Evolutionary conservation across 1,140 invertebrate species (phyloP), one percentile per base, ranked within the genome.

Genomic region (Popillia japonica): DNA sequence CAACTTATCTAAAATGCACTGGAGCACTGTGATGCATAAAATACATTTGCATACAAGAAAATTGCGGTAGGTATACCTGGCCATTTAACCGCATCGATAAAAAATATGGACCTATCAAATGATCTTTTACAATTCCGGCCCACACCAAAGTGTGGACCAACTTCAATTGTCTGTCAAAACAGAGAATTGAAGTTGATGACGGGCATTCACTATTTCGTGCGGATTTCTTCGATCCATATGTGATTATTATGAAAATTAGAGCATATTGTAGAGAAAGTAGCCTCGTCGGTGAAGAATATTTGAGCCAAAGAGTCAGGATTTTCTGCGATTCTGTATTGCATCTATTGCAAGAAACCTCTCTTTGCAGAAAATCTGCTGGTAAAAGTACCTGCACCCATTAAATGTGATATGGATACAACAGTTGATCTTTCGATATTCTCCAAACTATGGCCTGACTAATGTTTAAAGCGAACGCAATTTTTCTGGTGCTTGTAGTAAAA

Each of bases 221-320:
- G 14, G 42, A 44, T 44, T 44, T 44, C 8, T 44, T 10, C 8
- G 8, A 7, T 4, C 8, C 42, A 44, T 44, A n/a, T n/a, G n/a
- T n/a, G n/a, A n/a, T n/a, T n/a, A n/a, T n/a, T n/a, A n/a, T n/a
- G n/a, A n/a, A n/a, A n/a, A n/a, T n/a, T n/a, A n/a, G n/a, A n/a
- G n/a, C n/a, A n/a, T n/a, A n/a, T 14, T 9, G 2, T 44, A 14
- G 40, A 42, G 73, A 75, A 42, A 42, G 73, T 44, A 75, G n/a
- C 40, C 41, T 44, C 40, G 17, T 44, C 41, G 17, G 73, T 75
- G 40, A 9, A 75, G 41, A 75, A 75, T 20, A 75, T 41, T 75
- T 42, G 42, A 41, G 40, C 14, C 22, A 75, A 75, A 75, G 6
- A 44, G 10, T 44, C n/a, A 75, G 40, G 73, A 75, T 75, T 75